phyloP scores from a whole-genome alignment of 2,888 invertebrate species.

The Polia nebulosa region DNA sequence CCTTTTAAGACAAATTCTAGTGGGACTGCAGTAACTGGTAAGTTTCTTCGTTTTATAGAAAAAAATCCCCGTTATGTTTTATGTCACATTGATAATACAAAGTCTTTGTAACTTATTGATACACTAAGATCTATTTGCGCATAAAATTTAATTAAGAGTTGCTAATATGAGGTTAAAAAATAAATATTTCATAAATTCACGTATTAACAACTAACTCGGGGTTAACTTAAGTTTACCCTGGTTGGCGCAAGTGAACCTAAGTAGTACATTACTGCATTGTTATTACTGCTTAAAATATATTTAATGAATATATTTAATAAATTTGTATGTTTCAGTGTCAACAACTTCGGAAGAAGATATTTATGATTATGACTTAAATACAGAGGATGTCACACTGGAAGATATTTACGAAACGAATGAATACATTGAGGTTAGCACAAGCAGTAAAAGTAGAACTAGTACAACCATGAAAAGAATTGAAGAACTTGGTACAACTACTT shows the following conservation, averaged over 20 bases:
- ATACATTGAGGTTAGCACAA: conserved; percentile 25
- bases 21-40: conserved; percentile 37
- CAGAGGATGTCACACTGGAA: conserved; percentile 2
- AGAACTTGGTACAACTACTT: conserved; percentile 5
- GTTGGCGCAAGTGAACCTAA: too few relatives aligned
- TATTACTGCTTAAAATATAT: neutral
- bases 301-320: neutral
- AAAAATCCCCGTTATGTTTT: neutral
- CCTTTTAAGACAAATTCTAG: conserved; percentile 51
- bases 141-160: too few relatives aligned
- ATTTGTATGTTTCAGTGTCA: conserved; percentile 40
- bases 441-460: conserved; percentile 7
- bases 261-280: too few relatives aligned
- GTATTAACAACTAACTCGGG: too few relatives aligned
- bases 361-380: conserved; percentile 44
- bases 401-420: conserved; percentile 26
- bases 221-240: too few relatives aligned
- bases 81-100: neutral
- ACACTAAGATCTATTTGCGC: too few relatives aligned
- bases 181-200: too few relatives aligned
- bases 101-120: neutral
- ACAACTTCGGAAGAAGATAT: conserved; percentile 47
- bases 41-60: neutral
- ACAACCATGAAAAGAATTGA: conserved; percentile 11
- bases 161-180: too few relatives aligned